phyloP scores from a whole-genome alignment of 2,113 vertebrate genomes.

The Python bivittatus region DNA sequence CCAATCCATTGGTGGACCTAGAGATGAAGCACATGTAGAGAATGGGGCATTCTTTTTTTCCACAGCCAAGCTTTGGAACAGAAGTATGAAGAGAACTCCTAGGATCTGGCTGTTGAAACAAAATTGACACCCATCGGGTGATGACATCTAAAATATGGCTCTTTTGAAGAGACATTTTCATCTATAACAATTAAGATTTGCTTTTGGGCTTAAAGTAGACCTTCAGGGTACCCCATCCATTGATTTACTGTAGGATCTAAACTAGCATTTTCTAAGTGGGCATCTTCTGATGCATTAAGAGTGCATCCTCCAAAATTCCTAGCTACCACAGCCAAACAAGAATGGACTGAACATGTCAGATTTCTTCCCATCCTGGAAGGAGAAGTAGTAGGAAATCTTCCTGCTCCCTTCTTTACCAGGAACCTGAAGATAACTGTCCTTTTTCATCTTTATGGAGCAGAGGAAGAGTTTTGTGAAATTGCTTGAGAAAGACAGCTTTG shows the following conservation, averaged over 20 bases:
- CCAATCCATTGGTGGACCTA: conserved; percentile 80
- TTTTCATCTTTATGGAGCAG: background rate
- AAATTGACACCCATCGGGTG: background rate
- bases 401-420: background rate
- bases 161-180: background rate
- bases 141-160: background rate
- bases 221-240: background rate
- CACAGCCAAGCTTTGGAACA: conserved; percentile 77
- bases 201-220: background rate
- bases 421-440: background rate
- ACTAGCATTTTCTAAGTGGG: background rate
- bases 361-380: background rate
- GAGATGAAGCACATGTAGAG: conserved; percentile 75
- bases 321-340: background rate
- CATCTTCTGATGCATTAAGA: background rate
- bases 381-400: background rate
- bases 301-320: background rate
- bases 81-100: conserved; percentile 79
- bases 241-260: background rate
- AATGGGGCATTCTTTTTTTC: conserved; percentile 61
- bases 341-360: background rate
- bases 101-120: conserved; percentile 80
- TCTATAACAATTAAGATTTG: background rate
- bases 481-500: background rate
- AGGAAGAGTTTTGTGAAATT: background rate